Percentiles rank a stretch among this genome's conserved stretches.
Conservation (phyloP, 2,113 vertebrate genomes). For the Ailuropoda melanoleuca region DNA sequence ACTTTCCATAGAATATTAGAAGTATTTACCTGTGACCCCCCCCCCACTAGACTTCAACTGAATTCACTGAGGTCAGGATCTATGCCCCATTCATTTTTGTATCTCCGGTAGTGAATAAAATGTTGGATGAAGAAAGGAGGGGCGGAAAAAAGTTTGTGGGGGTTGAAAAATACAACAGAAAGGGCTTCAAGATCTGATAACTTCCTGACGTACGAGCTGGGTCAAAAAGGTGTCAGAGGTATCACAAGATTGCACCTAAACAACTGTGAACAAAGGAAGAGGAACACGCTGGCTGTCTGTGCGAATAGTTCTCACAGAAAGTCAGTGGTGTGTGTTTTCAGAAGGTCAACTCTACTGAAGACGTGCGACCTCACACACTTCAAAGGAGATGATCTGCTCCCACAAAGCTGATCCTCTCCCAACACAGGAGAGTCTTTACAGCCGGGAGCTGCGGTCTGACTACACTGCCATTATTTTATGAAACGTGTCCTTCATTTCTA, state of each 20-base stretch:
- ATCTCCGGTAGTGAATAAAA: background rate
- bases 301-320: background rate
- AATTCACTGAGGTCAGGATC: background rate
- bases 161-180: background rate
- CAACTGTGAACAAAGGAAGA: background rate
- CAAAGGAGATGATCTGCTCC: background rate
- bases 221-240: background rate
- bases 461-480: accelerated
- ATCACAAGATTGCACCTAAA: background rate
- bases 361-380: background rate
- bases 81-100: background rate
- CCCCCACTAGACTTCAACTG: background rate
- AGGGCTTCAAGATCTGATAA: background rate
- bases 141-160: too few relatives aligned
- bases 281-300: background rate
- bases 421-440: accelerated
- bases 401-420: too few relatives aligned
- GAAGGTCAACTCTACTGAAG: background rate
- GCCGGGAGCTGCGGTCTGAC: background rate
- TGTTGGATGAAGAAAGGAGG: background rate
- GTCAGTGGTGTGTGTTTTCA: too few relatives aligned
- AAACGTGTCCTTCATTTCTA: background rate
- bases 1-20: background rate
- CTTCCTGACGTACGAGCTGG: background rate
- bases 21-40: background rate